These are phyloP conservation scores for Hemitrygon akajei DNA, from an alignment of 2,797 vertebrate genomes.

Conservation along the genomic window DNA sequence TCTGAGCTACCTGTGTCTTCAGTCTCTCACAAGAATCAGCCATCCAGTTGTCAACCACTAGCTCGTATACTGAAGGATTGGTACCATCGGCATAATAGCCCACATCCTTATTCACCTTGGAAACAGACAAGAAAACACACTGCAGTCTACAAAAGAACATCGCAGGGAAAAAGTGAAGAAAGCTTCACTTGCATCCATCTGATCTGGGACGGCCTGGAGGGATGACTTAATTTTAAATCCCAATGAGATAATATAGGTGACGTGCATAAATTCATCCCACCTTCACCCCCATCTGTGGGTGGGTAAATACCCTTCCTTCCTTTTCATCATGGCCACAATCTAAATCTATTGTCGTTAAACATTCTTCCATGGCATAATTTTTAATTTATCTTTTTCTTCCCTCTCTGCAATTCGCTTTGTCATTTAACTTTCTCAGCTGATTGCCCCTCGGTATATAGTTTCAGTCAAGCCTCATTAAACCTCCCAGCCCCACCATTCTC, in stretches of 20 bases:
- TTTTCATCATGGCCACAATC: neutral
- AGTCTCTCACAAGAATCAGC: neutral
- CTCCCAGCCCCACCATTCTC: slow-evolving; percentile 27
- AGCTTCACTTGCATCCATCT: neutral
- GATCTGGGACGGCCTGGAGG: neutral
- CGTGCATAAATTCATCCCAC: neutral
- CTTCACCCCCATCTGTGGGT: neutral
- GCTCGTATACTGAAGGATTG: neutral
- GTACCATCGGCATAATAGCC: too few species aligned
- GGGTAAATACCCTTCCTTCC: neutral
- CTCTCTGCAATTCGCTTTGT: slow-evolving; percentile 5
- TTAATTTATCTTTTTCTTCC: slow-evolving; percentile 32
- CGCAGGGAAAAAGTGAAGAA: neutral
- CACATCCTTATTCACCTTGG: neutral
- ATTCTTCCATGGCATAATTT: slow-evolving; percentile 30
- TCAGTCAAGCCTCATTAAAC: slow-evolving; percentile 16
- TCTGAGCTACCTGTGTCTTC: neutral
- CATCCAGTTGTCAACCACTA: neutral
- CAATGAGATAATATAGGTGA: neutral
- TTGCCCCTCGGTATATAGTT: slow-evolving; percentile 25
- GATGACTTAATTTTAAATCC: neutral
- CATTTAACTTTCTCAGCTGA: slow-evolving; percentile 24
- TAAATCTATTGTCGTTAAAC: neutral
- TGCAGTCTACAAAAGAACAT: neutral
- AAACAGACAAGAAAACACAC: neutral